phyloP scores from a whole-genome alignment of 2,888 invertebrate genomes.

The Elegia similella region DNA sequence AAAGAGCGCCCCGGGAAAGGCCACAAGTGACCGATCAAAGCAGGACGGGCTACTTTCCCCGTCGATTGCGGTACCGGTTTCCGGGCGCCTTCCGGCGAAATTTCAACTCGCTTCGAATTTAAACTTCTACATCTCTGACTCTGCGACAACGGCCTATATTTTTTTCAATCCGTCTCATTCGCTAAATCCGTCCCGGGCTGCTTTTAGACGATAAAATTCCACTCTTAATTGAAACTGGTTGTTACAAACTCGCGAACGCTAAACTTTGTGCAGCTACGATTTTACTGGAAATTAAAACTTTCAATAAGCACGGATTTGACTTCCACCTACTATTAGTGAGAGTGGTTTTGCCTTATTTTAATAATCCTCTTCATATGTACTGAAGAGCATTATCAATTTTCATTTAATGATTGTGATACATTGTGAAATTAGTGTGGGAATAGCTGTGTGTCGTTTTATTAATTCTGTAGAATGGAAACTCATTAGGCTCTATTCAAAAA shows the following conservation, averaged over 20 bases:
- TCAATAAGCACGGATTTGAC: neutral
- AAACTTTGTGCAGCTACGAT: neutral
- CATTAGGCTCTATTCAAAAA: too few relatives aligned
- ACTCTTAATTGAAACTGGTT: neutral
- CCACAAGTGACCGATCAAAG: constrained; percentile 52
- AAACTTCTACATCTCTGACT: neutral
- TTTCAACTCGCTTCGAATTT: constrained; percentile 46
- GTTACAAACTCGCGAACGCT: neutral
- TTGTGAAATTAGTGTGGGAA: too few relatives aligned
- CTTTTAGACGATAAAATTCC: neutral
- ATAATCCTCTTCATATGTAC: too few relatives aligned
- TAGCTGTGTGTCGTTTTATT: too few relatives aligned
- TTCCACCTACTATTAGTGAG: neutral
- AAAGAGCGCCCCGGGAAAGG: neutral
- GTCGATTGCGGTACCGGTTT: constrained; percentile 60
- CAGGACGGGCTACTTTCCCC: constrained; percentile 60
- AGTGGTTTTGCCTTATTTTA: too few relatives aligned
- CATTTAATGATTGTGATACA: too few relatives aligned
- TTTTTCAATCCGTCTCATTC: neutral
- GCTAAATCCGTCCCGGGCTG: neutral
- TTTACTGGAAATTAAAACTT: neutral
- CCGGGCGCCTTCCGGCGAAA: constrained; percentile 52
- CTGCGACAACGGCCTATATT: neutral
- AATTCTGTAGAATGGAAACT: too few relatives aligned
- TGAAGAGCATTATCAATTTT: too few relatives aligned